These are phyloP conservation scores for Phoeniculus purpureus DNA, from an alignment of 2,797 vertebrate species.

Conservation along the genomic window DNA sequence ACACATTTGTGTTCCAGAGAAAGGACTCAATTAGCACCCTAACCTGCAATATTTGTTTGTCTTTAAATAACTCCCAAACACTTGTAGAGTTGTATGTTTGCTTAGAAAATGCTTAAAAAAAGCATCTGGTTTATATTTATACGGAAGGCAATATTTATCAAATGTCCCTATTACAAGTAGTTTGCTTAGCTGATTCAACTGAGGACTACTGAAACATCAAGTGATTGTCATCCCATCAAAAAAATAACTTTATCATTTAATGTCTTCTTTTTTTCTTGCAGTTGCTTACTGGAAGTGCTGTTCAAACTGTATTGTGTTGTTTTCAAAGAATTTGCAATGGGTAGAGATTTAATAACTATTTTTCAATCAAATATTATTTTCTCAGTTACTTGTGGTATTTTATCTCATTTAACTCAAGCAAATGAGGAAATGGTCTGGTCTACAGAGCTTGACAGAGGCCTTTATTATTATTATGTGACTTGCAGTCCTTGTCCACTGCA, in stretches of 20 bases:
- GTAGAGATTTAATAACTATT: not conserved
- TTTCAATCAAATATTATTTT: not conserved
- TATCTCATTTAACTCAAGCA: not conserved
- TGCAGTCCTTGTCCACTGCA: not conserved
- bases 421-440: not conserved
- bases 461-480: not conserved
- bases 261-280: not conserved
- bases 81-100: not conserved
- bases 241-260: conserved; percentile 21
- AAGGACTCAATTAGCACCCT: not conserved
- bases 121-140: not conserved
- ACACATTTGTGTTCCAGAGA: not conserved
- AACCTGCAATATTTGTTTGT: not conserved
- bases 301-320: conserved; percentile 20
- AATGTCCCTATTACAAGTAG: not conserved
- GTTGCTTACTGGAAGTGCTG: not conserved
- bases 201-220: not conserved
- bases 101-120: not conserved
- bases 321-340: not conserved
- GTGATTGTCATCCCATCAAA: not conserved
- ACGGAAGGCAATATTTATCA: not conserved
- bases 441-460: not conserved
- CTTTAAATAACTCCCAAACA: not conserved
- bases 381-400: not conserved
- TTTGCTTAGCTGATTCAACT: not conserved